phyloP scores from a whole-genome alignment of 2,888 invertebrate genomes.

The Philaethria dido region DNA sequence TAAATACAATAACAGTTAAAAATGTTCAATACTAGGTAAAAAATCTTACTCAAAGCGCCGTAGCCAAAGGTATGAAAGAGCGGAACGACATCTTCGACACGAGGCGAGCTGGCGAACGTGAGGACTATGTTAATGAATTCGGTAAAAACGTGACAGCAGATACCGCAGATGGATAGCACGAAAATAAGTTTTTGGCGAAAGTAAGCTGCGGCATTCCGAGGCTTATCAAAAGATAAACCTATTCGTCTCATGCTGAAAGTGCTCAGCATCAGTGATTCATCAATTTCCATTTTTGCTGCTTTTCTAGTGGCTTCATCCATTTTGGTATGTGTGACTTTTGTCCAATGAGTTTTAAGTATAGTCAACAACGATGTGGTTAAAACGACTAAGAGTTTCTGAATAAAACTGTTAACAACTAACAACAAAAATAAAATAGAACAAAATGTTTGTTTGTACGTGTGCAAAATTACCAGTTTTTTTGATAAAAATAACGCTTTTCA shows the following conservation, averaged over 20 bases:
- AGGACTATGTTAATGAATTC: slow-evolving; percentile 70
- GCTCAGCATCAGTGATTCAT: slow-evolving; percentile 62
- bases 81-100: slow-evolving; percentile 75
- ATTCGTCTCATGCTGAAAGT: slow-evolving; percentile 68
- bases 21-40: slow-evolving; percentile 25
- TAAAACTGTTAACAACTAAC: slow-evolving; percentile 17
- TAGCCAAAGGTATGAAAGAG: slow-evolving; percentile 77
- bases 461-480: not conserved
- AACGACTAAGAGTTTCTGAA: not conserved
- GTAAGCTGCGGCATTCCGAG: slow-evolving; percentile 52
- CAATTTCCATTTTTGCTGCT: slow-evolving; percentile 67
- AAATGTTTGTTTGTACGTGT: not conserved
- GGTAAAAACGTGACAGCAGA: slow-evolving; percentile 74
- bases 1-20: slow-evolving; percentile 33
- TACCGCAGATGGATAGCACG: slow-evolving; percentile 61
- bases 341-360: not conserved
- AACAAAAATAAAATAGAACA: slow-evolving; percentile 11
- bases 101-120: slow-evolving; percentile 70
- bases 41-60: slow-evolving; percentile 70
- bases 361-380: not conserved
- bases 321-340: slow-evolving; percentile 40
- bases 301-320: slow-evolving; percentile 56
- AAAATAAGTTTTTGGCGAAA: slow-evolving; percentile 64
- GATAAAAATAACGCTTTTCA: too few relatives aligned
- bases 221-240: slow-evolving; percentile 64